These are phyloP conservation scores for Peromyscus aztecus DNA, from an alignment of 2,797 vertebrate genomes.

Conservation along the genomic window DNA sequence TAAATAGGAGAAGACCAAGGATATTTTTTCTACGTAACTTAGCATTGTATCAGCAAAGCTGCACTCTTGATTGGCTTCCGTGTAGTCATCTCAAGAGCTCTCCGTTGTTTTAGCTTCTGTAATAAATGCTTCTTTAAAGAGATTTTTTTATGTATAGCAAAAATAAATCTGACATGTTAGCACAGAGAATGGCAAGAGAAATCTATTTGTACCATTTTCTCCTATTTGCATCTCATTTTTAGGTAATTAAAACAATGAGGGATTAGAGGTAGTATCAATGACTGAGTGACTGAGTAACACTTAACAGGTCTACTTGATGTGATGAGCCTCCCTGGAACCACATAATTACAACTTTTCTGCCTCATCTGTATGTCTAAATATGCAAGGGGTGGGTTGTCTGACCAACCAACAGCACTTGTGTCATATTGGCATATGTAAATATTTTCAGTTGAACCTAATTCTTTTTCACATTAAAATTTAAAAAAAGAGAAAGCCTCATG, in stretches of 20 bases:
- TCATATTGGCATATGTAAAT: not conserved
- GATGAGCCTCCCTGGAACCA: not conserved
- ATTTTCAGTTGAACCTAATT: not conserved
- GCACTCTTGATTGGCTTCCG: not conserved
- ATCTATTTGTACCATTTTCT: constrained; percentile 27
- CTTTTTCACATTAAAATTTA: not conserved
- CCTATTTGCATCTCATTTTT: constrained; percentile 2
- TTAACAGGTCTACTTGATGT: not conserved
- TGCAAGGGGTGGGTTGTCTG: not conserved
- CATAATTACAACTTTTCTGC: fast-evolving
- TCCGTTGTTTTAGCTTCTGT: not conserved
- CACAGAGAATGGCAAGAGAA: constrained; percentile 20
- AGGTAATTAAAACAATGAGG: not conserved
- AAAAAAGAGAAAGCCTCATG: not conserved
- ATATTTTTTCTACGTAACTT: constrained; percentile 26
- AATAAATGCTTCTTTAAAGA: not conserved
- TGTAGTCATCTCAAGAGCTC: not conserved
- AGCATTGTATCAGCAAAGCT: not conserved
- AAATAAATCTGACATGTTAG: constrained; percentile 10
- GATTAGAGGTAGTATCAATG: not conserved
- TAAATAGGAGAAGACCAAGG: not conserved
- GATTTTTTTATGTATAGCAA: not conserved
- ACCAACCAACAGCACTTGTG: not conserved
- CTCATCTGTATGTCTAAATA: not conserved
- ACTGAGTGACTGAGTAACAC: not conserved